Conservation (phyloP, 2,113 vertebrate genomes). For the Psittacus erithacus region DNA sequence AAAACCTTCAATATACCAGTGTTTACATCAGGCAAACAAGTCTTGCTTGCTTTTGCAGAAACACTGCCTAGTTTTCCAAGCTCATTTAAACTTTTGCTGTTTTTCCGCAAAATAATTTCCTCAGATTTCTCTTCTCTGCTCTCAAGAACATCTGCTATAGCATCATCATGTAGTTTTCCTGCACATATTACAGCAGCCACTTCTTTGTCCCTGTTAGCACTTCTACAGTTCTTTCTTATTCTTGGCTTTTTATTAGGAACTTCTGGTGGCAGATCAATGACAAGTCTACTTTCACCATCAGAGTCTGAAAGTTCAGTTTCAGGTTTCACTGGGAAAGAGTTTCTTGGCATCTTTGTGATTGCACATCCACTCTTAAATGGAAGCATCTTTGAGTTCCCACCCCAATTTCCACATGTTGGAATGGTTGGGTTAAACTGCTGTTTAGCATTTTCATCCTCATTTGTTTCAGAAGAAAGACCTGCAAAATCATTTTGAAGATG, state of each 20-base stretch:
- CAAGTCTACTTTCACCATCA: slow-evolving; percentile 71
- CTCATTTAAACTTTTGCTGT: background rate
- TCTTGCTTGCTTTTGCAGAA: background rate
- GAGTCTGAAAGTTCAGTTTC: slow-evolving; percentile 61
- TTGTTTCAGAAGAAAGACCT: slow-evolving; percentile 1
- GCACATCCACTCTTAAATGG: background rate
- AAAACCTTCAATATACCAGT: background rate
- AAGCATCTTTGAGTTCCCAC: background rate
- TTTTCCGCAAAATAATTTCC: background rate
- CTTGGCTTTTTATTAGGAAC: slow-evolving; percentile 32
- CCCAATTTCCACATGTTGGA: background rate
- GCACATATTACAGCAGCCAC: background rate
- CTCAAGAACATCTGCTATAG: background rate
- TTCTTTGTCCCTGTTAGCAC: background rate
- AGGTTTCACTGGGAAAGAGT: background rate
- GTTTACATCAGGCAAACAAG: background rate
- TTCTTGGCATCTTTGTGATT: background rate
- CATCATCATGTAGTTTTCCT: background rate
- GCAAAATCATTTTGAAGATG: slow-evolving; percentile 80
- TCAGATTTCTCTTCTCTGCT: background rate
- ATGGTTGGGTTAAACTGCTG: background rate
- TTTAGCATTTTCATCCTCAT: background rate
- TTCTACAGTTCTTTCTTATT: background rate
- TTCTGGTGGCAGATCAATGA: slow-evolving; percentile 71
- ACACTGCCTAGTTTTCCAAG: background rate